Evolutionary conservation across 2,113 vertebrate species (phyloP), one percentile per base, ranked within the genome.

Genomic region (Podocnemis expansa): DNA sequence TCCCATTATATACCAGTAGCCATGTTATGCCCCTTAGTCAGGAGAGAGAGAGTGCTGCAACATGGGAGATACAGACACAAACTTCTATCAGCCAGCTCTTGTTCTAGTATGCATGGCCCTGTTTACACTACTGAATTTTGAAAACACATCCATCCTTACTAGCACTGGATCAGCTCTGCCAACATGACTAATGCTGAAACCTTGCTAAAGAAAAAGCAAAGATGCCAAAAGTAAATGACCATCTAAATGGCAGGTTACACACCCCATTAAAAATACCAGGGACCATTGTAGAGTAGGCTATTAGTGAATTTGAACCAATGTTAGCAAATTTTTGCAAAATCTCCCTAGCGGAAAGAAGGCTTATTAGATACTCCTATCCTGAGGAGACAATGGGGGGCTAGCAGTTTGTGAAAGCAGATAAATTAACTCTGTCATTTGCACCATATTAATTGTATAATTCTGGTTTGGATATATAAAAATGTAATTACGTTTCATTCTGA

Each of bases 141-240:
- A 1, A 1, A 70, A 52, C 0, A 0, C 1, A 31, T 52, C 45
- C 8, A 0, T n/a, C n/a, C 13, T 73, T 5, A 34, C 27, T 29
- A 38, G 13, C 14, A 34, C 2, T 10, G 6, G 41, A 47, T 21
- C 3, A 2, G n/a, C 3, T 9, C 34, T 60, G 14, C 52, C 60
- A 75, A 45, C 0, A 6, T 63, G 31, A 63, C 58, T 63, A 16
- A 14, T 13, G 16, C 58, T 34, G 24, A 63, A 16, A 25, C 9
- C 21, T 8, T 25, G 10, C 0, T 31, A 13, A 0, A 52, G 51
- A 52, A 52, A 5, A 52, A 5, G 13, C 51, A 52, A 52, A 3
- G 51, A 34, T 31, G 31, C 63, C 19, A 8, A 73, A 41, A 12
- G 14, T 34, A 63, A 34, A 19, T 22, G 22, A 38, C 38, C 22